A percentile compares a stretch with the other conserved stretches of the same genome.
phyloP scores from a whole-genome alignment of 2,797 vertebrate species.

The Acipenser transmontanus region DNA sequence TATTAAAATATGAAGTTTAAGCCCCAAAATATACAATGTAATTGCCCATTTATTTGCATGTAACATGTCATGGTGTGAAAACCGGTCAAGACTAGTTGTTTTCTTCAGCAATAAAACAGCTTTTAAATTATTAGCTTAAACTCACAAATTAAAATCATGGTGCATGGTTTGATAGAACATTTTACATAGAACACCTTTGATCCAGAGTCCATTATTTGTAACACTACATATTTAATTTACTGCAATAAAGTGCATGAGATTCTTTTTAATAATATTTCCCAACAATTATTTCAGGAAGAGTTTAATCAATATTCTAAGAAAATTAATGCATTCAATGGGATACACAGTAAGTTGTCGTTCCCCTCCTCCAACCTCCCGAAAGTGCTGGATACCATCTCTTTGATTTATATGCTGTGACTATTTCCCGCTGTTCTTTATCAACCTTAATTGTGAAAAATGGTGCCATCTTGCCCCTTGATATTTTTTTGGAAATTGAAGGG shows the following conservation, averaged over 20 bases:
- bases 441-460: slow-evolving; percentile 69
- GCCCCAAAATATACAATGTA: too few species aligned
- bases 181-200: too few species aligned
- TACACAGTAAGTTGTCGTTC: slow-evolving; percentile 40
- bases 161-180: too few species aligned
- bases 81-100: too few species aligned
- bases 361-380: slow-evolving; percentile 36
- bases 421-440: slow-evolving; percentile 79
- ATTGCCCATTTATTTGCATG: too few species aligned
- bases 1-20: too few species aligned
- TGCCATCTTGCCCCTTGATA: slow-evolving; percentile 65
- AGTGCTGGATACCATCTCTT: slow-evolving; percentile 53
- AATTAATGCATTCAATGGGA: slow-evolving; percentile 23
- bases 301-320: slow-evolving; percentile 14
- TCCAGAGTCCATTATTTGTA: too few species aligned
- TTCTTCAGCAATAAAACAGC: too few species aligned
- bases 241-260: neutral
- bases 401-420: slow-evolving; percentile 67
- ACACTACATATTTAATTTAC: too few species aligned
- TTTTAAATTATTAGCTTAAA: too few species aligned
- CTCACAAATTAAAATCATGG: too few species aligned
- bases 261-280: slow-evolving; percentile 1
- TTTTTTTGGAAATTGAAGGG: slow-evolving; percentile 60
- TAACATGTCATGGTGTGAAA: too few species aligned
- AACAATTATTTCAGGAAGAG: slow-evolving; percentile 11